phyloP scores from a whole-genome alignment of 2,888 invertebrate genomes.

The Drosophila infuscata region DNA sequence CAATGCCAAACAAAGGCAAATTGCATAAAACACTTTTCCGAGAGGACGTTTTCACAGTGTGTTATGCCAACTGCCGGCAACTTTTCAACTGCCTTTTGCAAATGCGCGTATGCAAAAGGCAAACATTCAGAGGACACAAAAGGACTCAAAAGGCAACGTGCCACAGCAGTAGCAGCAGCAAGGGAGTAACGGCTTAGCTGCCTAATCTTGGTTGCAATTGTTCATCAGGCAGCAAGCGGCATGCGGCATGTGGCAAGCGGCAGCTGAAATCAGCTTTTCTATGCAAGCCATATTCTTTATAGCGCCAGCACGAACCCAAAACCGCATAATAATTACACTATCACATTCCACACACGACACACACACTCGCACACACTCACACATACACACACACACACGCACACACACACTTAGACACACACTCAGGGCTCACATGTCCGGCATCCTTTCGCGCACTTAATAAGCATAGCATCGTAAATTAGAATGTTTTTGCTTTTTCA shows the following conservation, averaged over 20 bases:
- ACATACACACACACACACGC: slow-evolving; percentile 11
- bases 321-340: slow-evolving; percentile 80
- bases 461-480: slow-evolving; percentile 70
- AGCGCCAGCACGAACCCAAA: slow-evolving; percentile 49
- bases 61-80: slow-evolving; percentile 47
- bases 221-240: slow-evolving; percentile 37
- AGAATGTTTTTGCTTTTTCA: slow-evolving; percentile 81
- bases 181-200: slow-evolving; percentile 65
- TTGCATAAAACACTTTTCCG: slow-evolving; percentile 61
- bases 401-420: slow-evolving; percentile 13
- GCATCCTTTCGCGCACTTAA: slow-evolving; percentile 68
- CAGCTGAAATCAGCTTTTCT: slow-evolving; percentile 34
- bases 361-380: slow-evolving; percentile 5
- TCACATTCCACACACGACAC: slow-evolving; percentile 62
- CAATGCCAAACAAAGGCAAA: slow-evolving; percentile 78
- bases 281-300: slow-evolving; percentile 19
- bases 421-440: slow-evolving; percentile 52
- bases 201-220: slow-evolving; percentile 74
- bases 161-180: slow-evolving; percentile 21
- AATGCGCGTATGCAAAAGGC: slow-evolving; percentile 57
- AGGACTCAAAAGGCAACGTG: slow-evolving; percentile 54
- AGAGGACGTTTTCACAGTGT: slow-evolving; percentile 39
- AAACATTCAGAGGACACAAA: slow-evolving; percentile 53
- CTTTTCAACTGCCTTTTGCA: slow-evolving; percentile 33
- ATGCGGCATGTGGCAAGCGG: slow-evolving; percentile 8